Base-by-base conservation (phyloP, 2,888 invertebrate genomes). In the Ametastegia equiseti region DNA sequence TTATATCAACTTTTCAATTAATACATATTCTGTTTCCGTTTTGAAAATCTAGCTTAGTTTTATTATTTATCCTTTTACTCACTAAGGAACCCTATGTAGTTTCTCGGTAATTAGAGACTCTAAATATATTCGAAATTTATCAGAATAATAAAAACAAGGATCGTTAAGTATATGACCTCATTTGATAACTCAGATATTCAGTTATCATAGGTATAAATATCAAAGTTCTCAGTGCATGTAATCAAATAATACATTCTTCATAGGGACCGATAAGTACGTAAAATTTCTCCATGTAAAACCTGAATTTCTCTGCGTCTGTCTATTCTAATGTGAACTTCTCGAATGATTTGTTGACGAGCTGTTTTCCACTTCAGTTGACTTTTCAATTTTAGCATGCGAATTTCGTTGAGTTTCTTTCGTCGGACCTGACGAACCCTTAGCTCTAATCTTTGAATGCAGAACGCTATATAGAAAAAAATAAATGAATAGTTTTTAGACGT, bases 301-400 rank as follows among this genome's bases (percentile, higher is more conserved):
- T 69, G 9, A 69, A 42, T 19, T 69, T 45, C 13, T 45, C n/a
- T n/a, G n/a, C n/a, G 6, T 33, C 9, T n/a, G 30, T 63, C 13
- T n/a, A n/a, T n/a, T 5, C 39, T 54, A 75, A 54, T 75, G 50
- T 54, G 54, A 75, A 75, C 75, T 75, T 75, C 36, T 75, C n/a
- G 75, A 75, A 36, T 75, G 75, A 50, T 73, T 33, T 7, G 73
- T 73, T 19, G 33, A 33, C 30, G 50, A 73, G n/a, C n/a, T 50
- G n/a, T 33, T 36, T 36, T 73, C 73, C 4, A 50, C 54, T 23
- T 73, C 73, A 5, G 73, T 5, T 27, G 13, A 50, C 23, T 73
- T 73, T 50, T 73, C 73, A 54, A 11, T 50, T 30, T 73, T 73
- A 11, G 19, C 30, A n/a, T 73, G 73, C 11, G 42, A 54, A 73